phyloP scores from a whole-genome alignment of 1,140 invertebrate genomes.

The Acyrthosiphon pisum region DNA sequence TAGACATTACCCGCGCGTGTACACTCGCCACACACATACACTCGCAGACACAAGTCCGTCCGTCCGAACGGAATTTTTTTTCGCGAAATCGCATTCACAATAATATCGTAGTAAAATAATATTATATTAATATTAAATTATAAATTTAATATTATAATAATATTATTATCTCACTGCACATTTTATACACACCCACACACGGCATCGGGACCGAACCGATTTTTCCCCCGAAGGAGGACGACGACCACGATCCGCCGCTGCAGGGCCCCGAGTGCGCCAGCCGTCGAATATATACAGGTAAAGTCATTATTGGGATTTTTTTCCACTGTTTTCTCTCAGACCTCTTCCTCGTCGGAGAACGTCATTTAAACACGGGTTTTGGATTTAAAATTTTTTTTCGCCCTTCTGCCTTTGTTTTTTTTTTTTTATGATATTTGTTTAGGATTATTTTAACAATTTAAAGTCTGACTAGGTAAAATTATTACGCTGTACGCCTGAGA shows the following conservation, averaged over 20 bases:
- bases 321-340: neutral
- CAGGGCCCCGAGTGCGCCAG: neutral
- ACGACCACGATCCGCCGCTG: neutral
- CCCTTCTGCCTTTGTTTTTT: neutral
- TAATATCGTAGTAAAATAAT: no score
- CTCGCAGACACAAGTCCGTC: neutral
- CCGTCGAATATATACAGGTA: neutral
- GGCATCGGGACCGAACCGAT: neutral
- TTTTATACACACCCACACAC: neutral
- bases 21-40: neutral
- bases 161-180: neutral
- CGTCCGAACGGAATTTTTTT: neutral
- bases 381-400: neutral
- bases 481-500: neutral
- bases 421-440: neutral
- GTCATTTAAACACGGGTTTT: neutral
- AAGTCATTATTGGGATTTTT: neutral
- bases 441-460: neutral
- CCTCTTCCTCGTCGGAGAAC: no score
- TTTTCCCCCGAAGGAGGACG: neutral
- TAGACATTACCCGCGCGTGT: slow-evolving; percentile 52
- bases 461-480: neutral
- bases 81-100: neutral
- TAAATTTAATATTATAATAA: no score
- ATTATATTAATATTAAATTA: no score